Evolutionary conservation across 1,140 invertebrate species (phyloP).

Genomic region (Magallana gigas): DNA sequence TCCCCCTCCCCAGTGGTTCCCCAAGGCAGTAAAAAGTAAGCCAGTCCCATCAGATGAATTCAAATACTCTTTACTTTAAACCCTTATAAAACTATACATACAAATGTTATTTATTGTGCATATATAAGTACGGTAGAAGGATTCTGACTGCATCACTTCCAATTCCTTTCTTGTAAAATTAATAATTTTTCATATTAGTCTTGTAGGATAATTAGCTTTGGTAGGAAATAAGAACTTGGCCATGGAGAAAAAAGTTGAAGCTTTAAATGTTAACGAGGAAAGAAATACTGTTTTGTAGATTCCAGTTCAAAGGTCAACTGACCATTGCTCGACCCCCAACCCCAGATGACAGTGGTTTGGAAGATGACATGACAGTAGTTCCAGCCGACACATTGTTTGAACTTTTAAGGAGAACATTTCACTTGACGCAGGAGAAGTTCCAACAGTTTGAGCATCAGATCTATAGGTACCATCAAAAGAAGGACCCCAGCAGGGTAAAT

Average conservation of each 20-base stretch:
- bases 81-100: no score
- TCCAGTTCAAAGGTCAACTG: slow-evolving; percentile 23
- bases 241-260: no score
- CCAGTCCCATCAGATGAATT: no score
- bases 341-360: slow-evolving; percentile 64
- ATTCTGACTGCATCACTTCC: no score
- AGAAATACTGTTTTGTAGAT: neutral
- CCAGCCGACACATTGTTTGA: slow-evolving; percentile 70
- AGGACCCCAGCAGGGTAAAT: slow-evolving; percentile 63
- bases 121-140: no score
- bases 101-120: no score
- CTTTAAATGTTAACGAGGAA: no score
- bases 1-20: slow-evolving; percentile 60
- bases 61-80: no score
- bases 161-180: no score
- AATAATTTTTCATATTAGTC: no score
- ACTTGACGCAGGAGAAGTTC: slow-evolving; percentile 57
- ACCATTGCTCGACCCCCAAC: slow-evolving; percentile 37
- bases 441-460: slow-evolving; percentile 65
- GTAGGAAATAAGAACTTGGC: no score
- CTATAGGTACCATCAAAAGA: slow-evolving; percentile 60
- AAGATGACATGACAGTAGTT: slow-evolving; percentile 68
- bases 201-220: no score
- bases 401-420: slow-evolving; percentile 63
- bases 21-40: slow-evolving; percentile 44